phyloP scores from a whole-genome alignment of 2,113 vertebrate genomes.

The Cricetomys ansorgei region DNA sequence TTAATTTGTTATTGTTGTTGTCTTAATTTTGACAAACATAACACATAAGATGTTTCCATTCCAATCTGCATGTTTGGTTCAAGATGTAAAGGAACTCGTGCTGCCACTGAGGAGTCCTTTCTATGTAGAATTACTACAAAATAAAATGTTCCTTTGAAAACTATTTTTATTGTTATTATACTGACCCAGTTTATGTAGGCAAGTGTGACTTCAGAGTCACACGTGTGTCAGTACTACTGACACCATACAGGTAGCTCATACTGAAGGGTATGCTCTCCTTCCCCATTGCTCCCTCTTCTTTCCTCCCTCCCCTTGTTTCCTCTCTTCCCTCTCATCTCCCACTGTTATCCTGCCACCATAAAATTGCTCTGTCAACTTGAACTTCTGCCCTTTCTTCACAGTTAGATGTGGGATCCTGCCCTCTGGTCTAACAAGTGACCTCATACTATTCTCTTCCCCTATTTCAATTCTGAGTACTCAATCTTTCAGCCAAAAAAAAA shows the following conservation, averaged over 20 bases:
- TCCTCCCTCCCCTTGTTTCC: too few species aligned
- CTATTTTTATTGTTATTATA: not conserved
- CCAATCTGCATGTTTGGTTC: not conserved
- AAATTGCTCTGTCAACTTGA: not conserved
- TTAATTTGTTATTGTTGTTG: not conserved
- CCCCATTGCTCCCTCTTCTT: not conserved
- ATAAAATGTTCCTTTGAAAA: not conserved
- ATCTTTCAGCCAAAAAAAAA: constrained; percentile 11
- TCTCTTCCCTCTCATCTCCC: not conserved
- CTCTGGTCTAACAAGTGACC: not conserved
- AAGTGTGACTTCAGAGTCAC: not conserved
- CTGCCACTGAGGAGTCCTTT: not conserved
- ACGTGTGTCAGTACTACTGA: fast-evolving
- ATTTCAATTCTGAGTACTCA: constrained; percentile 19
- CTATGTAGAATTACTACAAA: not conserved
- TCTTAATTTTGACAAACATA: constrained; percentile 3
- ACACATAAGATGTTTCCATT: not conserved
- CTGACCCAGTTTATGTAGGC: not conserved
- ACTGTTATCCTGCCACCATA: not conserved
- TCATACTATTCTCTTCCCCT: not conserved
- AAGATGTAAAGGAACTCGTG: not conserved
- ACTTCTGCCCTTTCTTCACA: not conserved
- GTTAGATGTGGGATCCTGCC: not conserved
- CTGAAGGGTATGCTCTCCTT: not conserved
- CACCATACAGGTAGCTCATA: too few species aligned